Conservation (phyloP, 2,113 vertebrate genomes). For the Telmatochromis sp. region DNA sequence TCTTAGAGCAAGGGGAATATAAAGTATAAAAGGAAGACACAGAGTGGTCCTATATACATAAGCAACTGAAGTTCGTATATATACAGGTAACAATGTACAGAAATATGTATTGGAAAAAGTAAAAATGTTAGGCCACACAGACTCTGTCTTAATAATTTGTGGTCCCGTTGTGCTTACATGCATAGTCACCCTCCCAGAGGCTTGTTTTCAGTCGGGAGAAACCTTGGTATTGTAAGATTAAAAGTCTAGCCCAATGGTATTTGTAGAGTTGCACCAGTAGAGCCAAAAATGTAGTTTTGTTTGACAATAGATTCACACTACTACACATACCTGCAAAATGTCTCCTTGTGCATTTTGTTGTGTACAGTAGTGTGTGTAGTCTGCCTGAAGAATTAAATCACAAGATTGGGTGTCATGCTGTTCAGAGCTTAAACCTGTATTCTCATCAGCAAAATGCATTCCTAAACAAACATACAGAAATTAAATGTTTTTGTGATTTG, state of each 20-base stretch:
- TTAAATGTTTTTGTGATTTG: neutral
- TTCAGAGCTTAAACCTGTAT: neutral
- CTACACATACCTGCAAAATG: neutral
- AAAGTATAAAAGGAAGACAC: neutral
- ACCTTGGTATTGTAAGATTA: neutral
- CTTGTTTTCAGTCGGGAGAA: neutral
- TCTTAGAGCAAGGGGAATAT: neutral
- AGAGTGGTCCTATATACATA: neutral
- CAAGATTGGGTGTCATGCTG: neutral
- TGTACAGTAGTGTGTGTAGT: neutral
- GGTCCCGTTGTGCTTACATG: neutral
- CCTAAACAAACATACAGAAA: neutral
- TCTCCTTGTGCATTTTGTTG: neutral
- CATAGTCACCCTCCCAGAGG: neutral
- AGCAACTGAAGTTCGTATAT: neutral
- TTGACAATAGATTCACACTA: neutral
- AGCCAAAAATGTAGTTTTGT: neutral
- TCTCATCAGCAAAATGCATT: neutral
- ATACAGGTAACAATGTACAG: neutral
- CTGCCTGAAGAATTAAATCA: neutral
- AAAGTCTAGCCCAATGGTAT: neutral
- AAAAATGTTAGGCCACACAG: neutral
- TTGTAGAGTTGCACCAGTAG: neutral
- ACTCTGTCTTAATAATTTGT: neutral
- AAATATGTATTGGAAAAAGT: neutral